Evolutionary conservation across 2,797 vertebrate species (phyloP).

Genomic region (Eutrigla gurnardus): DNA sequence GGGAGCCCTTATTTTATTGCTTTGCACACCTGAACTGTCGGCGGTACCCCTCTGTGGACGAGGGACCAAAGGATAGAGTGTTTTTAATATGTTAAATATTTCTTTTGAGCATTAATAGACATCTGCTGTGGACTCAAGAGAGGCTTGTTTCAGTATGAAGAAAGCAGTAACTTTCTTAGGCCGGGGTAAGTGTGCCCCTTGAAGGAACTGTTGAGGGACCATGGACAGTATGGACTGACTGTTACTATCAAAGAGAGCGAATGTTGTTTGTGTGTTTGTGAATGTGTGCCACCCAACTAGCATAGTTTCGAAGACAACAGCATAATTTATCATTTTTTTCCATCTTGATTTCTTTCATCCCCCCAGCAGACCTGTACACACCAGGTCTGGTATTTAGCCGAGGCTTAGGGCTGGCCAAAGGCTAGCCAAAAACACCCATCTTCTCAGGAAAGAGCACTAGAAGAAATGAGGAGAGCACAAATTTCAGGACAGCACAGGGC

Average conservation of each 20-base stretch:
- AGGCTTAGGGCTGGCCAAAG: conserved; percentile 57
- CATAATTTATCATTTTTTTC: conserved; percentile 26
- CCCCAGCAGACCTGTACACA: conserved; percentile 28
- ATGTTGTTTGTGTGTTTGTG: conserved; percentile 73
- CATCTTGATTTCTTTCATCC: conserved; percentile 22
- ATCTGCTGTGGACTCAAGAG: conserved; percentile 90
- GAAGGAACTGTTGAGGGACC: conserved; percentile 83
- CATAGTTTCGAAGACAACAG: conserved; percentile 57
- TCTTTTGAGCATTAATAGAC: conserved; percentile 81
- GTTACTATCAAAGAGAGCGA: conserved; percentile 80
- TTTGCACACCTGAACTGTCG: conserved; percentile 81
- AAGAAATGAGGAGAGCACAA: conserved; percentile 67
- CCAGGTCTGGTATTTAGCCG: conserved; percentile 14
- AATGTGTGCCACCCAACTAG: conserved; percentile 54
- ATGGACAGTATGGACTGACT: conserved; percentile 81
- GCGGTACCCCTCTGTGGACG: conserved; percentile 73
- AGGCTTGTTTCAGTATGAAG: conserved; percentile 79
- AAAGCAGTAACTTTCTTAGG: conserved; percentile 76
- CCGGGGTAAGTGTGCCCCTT: conserved; percentile 56
- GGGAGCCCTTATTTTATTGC: conserved; percentile 68
- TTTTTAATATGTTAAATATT: conserved; percentile 37
- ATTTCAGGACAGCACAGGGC: conserved; percentile 77
- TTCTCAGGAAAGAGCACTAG: conserved; percentile 79
- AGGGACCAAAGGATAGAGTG: conserved; percentile 80
- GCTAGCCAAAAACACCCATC: conserved; percentile 41